Conservation (phyloP, 2,113 vertebrate genomes). For the Poeciliopsis occidentalis region DNA sequence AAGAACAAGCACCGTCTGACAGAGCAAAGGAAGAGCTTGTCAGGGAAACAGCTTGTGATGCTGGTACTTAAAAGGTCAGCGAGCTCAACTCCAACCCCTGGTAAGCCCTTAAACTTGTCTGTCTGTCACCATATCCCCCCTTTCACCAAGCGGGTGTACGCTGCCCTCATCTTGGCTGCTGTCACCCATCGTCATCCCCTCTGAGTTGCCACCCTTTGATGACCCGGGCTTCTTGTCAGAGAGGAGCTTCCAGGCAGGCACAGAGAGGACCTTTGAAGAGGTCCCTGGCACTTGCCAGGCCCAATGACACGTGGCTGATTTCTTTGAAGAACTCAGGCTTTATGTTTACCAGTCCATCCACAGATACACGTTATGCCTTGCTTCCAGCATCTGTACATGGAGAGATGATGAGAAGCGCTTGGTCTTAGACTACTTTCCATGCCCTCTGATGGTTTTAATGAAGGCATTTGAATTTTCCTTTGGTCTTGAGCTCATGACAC, state of each 20-base stretch:
- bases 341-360: slow-evolving; percentile 38
- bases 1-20: slow-evolving; percentile 64
- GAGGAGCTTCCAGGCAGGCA: slow-evolving; percentile 68
- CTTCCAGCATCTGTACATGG: slow-evolving; percentile 43
- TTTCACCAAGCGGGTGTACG: slow-evolving; percentile 55
- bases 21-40: slow-evolving; percentile 77
- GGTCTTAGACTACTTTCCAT: slow-evolving; percentile 27
- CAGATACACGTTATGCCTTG: slow-evolving; percentile 19
- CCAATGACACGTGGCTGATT: slow-evolving; percentile 59
- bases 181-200: slow-evolving; percentile 45
- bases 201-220: slow-evolving; percentile 69
- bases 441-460: slow-evolving; percentile 70
- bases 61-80: slow-evolving; percentile 74
- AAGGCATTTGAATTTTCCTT: slow-evolving; percentile 72
- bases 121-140: slow-evolving; percentile 58
- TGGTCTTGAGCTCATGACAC: slow-evolving; percentile 32
- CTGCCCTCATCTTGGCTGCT: slow-evolving; percentile 45
- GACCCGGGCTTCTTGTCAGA: slow-evolving; percentile 62
- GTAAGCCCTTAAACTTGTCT: slow-evolving; percentile 56
- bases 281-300: slow-evolving; percentile 60
- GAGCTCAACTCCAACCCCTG: slow-evolving; percentile 58
- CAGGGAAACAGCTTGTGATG: slow-evolving; percentile 76
- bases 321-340: slow-evolving; percentile 66
- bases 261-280: slow-evolving; percentile 77
- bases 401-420: slow-evolving; percentile 21